Evolutionary conservation across 2,888 invertebrate genomes (phyloP).

Genomic region (Gandaritis pyraliata): DNA sequence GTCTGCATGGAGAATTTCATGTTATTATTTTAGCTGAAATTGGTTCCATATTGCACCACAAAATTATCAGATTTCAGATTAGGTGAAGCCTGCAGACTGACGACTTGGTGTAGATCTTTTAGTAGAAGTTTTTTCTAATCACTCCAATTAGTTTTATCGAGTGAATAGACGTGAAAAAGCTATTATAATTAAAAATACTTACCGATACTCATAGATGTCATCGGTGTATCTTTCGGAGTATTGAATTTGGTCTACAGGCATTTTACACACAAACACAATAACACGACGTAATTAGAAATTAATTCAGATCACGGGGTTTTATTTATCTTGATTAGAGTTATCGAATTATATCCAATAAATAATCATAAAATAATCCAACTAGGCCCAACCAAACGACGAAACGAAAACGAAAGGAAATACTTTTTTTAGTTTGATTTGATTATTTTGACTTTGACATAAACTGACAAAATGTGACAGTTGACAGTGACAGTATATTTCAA

Average conservation of each 20-base stretch:
- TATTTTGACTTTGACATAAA: slow-evolving; percentile 2
- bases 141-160: too few species aligned
- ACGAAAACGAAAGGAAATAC: too few species aligned
- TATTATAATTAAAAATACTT: slow-evolving; percentile 40
- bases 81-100: not conserved
- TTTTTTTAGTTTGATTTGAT: too few species aligned
- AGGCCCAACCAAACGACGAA: too few species aligned
- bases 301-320: not conserved
- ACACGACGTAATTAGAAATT: not conserved
- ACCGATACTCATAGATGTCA: slow-evolving; percentile 95
- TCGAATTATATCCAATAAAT: too few species aligned
- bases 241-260: slow-evolving; percentile 93
- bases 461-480: not conserved
- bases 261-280: slow-evolving; percentile 31
- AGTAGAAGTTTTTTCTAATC: not conserved
- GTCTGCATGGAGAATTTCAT: not conserved
- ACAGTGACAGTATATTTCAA: not conserved
- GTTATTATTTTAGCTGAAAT: not conserved
- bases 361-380: too few species aligned
- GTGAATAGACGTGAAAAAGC: too few species aligned
- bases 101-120: not conserved
- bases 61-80: slow-evolving; percentile 2
- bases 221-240: slow-evolving; percentile 97
- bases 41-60: slow-evolving; percentile 15
- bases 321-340: too few species aligned